Percentiles rank a stretch among this genome's conserved stretches.
Conservation (phyloP, 2,888 invertebrate species). For the Phragmatobia fuliginosa region DNA sequence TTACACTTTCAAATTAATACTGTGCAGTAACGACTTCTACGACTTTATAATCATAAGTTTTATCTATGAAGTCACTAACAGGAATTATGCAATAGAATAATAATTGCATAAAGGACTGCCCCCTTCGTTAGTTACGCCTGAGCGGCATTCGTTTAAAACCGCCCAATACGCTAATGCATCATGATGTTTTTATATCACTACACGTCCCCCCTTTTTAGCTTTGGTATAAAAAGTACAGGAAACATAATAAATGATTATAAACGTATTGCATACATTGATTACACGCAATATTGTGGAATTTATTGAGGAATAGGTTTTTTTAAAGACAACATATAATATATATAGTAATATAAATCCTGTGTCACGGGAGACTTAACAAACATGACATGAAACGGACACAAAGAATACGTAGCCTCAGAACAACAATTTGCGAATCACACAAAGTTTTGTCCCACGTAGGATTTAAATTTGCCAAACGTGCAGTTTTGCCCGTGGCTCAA, state of each 20-base stretch:
- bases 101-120: background rate
- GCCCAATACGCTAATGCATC: constrained; percentile 36
- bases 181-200: background rate
- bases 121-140: constrained; percentile 44
- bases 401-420: too few relatives aligned
- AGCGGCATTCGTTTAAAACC: constrained; percentile 28
- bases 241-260: background rate
- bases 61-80: background rate
- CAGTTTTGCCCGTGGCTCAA: too few relatives aligned
- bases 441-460: too few relatives aligned
- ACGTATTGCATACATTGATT: background rate
- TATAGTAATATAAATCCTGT: too few relatives aligned
- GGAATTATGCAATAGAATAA: background rate
- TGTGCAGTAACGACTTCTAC: too few relatives aligned
- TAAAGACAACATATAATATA: too few relatives aligned
- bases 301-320: background rate
- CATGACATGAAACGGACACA: too few relatives aligned
- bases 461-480: too few relatives aligned
- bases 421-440: too few relatives aligned
- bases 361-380: too few relatives aligned
- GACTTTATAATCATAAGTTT: background rate
- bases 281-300: background rate
- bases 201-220: background rate
- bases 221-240: background rate
- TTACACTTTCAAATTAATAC: too few relatives aligned